Conservation (phyloP, 2,888 invertebrate species). For the Nemotelus pantherinus region DNA sequence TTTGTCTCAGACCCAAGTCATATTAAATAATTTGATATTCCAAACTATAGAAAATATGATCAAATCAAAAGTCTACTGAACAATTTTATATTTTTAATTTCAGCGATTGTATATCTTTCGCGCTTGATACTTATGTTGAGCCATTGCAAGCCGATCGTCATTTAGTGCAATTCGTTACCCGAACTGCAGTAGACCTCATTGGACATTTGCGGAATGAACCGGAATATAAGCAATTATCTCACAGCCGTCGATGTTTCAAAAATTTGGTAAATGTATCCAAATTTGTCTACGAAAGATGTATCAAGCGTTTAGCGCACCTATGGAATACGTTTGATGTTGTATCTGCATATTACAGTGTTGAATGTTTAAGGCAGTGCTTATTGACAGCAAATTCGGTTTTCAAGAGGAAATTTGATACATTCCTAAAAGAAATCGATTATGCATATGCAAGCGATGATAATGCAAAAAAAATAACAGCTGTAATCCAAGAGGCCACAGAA, state of each 20-base stretch:
- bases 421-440: conserved; percentile 57
- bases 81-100: no score
- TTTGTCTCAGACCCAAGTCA: no score
- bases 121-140: conserved; percentile 64
- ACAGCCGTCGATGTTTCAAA: conserved; percentile 59
- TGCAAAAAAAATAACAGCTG: conserved; percentile 27
- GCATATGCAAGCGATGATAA: conserved; percentile 19
- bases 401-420: conserved; percentile 59
- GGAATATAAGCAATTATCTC: conserved; percentile 59
- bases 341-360: conserved; percentile 66
- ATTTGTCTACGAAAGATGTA: conserved; percentile 64
- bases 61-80: no score
- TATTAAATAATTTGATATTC: no score
- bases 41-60: no score
- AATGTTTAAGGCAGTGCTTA: conserved; percentile 67
- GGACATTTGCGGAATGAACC: conserved; percentile 59
- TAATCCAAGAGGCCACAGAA: conserved; percentile 59
- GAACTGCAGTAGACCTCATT: conserved; percentile 57
- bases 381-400: conserved; percentile 59
- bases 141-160: conserved; percentile 66
- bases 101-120: conserved; percentile 67
- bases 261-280: conserved; percentile 59
- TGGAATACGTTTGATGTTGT: conserved; percentile 66
- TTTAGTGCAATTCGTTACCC: conserved; percentile 69
- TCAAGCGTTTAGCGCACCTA: conserved; percentile 65